Base-by-base conservation (phyloP, 92 coral and sea anemone genomes). In the Bergia puertoricense region DNA sequence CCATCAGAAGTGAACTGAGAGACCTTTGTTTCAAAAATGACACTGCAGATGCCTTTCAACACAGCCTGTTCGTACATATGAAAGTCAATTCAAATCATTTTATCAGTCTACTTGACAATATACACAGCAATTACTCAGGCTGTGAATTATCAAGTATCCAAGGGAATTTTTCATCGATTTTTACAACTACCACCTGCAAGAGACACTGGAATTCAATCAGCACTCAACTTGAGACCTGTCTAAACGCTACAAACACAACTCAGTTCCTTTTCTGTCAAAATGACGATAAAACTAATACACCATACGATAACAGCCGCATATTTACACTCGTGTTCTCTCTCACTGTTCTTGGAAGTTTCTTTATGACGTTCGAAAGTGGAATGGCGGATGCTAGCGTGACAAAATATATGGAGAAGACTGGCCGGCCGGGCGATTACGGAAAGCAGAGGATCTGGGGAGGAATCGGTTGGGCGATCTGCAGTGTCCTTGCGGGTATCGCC, bases 401-500 rank as follows among this genome's bases (percentile, higher is more conserved):
- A 9, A 85, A 85, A 73, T 85, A 72, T 69, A 72, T 85, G 88
- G 56, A 40, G 6, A 69, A 72, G 66, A 85, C 78, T 62, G 88
- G 54, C 4, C 79, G 88, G n/a, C 68, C 79, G 67, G 88, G 88
- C 23, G 88, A 75, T 56, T 85, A 72, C 45, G 88, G 88, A 6
- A 85, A 85, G 80, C 88, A 85, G 51, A 36, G 88, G 30, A 72
- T 85, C 36, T 85, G 88, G 88, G 88, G 88, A 4, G 88, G 79
- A 6, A 75, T 85, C 39, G 83, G 83, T 20, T 77, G 89, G 81
- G 83, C 81, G 9, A 57, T 82, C 8, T 51, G 82, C 56, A 87
- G 91, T 9, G 72, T 91, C 39, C 56, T 89, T 10, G 88, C 92
- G 22, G 93, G 93, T 30, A 13, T 91, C 11, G 86, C 84, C 48